Conservation (phyloP, 2,888 invertebrate species). For the Drosophila nigricruria region DNA sequence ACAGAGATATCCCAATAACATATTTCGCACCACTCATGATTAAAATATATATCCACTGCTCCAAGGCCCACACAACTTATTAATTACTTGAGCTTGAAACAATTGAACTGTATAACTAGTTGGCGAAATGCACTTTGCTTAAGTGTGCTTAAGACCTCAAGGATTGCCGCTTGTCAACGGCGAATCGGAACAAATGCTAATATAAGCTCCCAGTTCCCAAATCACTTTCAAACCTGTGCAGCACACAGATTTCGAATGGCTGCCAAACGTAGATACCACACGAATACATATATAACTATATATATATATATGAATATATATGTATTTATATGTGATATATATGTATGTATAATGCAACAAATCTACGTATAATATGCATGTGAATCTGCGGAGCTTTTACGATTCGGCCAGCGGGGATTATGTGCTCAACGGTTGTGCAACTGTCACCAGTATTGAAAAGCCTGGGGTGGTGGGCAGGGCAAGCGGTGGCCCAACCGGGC, state of each 20-base stretch:
- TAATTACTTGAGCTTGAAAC: neutral
- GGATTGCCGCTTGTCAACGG: slow-evolving; percentile 66
- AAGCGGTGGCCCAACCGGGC: neutral
- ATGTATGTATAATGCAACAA: slow-evolving; percentile 62
- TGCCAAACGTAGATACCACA: slow-evolving; percentile 21
- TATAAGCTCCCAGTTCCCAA: slow-evolving; percentile 49
- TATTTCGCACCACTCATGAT: neutral
- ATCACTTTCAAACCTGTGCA: slow-evolving; percentile 72
- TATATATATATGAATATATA: neutral
- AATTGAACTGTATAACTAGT: slow-evolving; percentile 9
- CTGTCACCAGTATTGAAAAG: slow-evolving; percentile 43
- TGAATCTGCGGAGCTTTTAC: slow-evolving; percentile 72
- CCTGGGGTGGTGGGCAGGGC: neutral
- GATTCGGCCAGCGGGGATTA: slow-evolving; percentile 73
- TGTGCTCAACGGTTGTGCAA: slow-evolving; percentile 59
- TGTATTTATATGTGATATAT: slow-evolving; percentile 4
- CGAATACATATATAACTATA: neutral
- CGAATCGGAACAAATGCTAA: slow-evolving; percentile 50
- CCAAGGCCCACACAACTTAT: neutral
- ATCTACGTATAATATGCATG: slow-evolving; percentile 77
- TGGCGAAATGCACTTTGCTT: slow-evolving; percentile 50
- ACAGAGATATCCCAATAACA: too few species aligned
- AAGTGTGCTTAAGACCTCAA: slow-evolving; percentile 53
- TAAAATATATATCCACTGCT: neutral
- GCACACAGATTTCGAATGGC: slow-evolving; percentile 60